These are phyloP conservation scores for Pristionchus fissidentatus DNA, from an alignment of 2,888 invertebrate species.

Conservation along the genomic window DNA sequence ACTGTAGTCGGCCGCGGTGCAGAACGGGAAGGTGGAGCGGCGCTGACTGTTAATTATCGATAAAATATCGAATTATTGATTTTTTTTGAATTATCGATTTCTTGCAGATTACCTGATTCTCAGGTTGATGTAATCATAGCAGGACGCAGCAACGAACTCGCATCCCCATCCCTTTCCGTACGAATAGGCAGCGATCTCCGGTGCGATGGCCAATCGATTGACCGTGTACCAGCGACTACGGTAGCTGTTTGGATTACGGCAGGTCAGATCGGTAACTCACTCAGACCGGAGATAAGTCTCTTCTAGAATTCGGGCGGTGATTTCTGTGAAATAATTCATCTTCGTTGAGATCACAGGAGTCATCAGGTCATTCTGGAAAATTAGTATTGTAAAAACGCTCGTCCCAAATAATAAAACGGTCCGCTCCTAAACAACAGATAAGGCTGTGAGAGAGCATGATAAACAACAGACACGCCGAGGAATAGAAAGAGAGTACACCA, in stretches of 20 bases:
- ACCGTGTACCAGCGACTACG: slow-evolving; percentile 40
- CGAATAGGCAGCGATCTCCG: slow-evolving; percentile 50
- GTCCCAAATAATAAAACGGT: no score
- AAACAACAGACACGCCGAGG: no score
- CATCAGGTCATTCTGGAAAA: slow-evolving; percentile 68
- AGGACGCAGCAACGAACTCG: slow-evolving; percentile 58
- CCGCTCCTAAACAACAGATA: no score
- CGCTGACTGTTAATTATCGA: no score
- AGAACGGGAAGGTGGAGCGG: slow-evolving; percentile 51
- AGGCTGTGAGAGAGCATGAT: no score
- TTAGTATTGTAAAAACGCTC: background rate
- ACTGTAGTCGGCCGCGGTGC: slow-evolving; percentile 30
- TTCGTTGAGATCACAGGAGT: slow-evolving; percentile 59
- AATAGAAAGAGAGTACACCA: no score
- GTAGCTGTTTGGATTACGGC: background rate
- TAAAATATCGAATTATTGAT: slow-evolving; percentile 29
- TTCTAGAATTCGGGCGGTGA: slow-evolving; percentile 66
- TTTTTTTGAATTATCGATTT: slow-evolving; percentile 3
- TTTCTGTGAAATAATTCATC: slow-evolving; percentile 62
- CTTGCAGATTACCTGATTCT: slow-evolving; percentile 7
- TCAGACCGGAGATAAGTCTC: slow-evolving; percentile 59
- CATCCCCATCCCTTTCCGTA: slow-evolving; percentile 64
- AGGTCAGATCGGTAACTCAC: slow-evolving; percentile 47
- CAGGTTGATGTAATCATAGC: slow-evolving; percentile 58
- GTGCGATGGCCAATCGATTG: slow-evolving; percentile 17